These are phyloP conservation scores for Sycobia sp. DNA, from an alignment of 1,140 invertebrate species.

Conservation along the genomic window DNA sequence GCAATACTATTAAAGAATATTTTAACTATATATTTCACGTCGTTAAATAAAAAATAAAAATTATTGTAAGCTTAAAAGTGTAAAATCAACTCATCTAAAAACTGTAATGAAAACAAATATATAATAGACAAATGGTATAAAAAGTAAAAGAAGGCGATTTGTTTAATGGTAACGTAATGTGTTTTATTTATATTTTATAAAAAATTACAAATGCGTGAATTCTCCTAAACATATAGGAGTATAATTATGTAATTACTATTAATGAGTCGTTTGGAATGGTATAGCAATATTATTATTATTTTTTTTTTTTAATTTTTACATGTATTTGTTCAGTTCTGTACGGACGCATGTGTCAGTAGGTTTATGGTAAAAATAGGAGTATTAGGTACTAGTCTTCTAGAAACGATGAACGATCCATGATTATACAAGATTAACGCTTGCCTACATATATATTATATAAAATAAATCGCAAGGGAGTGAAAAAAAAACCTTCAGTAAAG, in stretches of 20 bases:
- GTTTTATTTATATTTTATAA: conserved; percentile 29
- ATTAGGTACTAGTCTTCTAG: neutral
- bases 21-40: neutral
- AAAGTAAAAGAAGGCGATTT: conserved; percentile 20
- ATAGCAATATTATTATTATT: neutral
- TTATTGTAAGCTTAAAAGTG: neutral
- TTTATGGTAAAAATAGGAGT: neutral
- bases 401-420: neutral
- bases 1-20: too few species aligned
- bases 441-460: neutral
- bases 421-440: too few species aligned
- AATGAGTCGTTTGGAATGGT: conserved; percentile 17
- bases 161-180: conserved; percentile 21
- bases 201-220: conserved; percentile 28
- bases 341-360: neutral
- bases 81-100: neutral
- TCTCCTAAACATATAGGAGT: conserved; percentile 7
- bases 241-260: conserved; percentile 19
- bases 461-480: neutral
- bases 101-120: neutral
- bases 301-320: too few species aligned
- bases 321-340: neutral
- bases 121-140: conserved; percentile 14
- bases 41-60: too few species aligned
- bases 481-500: conserved; percentile 17